phyloP scores from a whole-genome alignment of 2,888 invertebrate species.

The Ornithoptera alexandrae region DNA sequence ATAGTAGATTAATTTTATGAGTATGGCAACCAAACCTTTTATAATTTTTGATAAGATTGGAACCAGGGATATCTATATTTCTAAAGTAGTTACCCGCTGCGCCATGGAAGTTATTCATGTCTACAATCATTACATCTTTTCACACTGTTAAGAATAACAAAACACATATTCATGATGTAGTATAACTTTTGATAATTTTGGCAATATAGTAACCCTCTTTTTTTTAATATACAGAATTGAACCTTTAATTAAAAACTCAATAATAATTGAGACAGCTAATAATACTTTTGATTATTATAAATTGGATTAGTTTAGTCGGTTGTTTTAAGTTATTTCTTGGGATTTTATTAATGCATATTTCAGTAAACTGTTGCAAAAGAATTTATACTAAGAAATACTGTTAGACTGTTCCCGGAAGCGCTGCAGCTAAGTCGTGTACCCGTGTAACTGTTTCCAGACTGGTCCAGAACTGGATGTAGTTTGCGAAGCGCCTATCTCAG shows the following conservation, averaged over 20 bases:
- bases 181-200: too few relatives aligned
- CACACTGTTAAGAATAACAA: too few relatives aligned
- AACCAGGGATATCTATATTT: too few relatives aligned
- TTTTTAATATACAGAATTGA: background rate
- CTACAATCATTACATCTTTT: too few relatives aligned
- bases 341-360: slow-evolving; percentile 6
- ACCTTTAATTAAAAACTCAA: background rate
- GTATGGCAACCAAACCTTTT: too few relatives aligned
- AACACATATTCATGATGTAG: too few relatives aligned
- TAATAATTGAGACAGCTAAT: background rate
- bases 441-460: slow-evolving; percentile 32
- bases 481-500: slow-evolving; percentile 23
- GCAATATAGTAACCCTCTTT: too few relatives aligned
- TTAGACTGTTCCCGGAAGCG: slow-evolving; percentile 32
- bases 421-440: slow-evolving; percentile 29
- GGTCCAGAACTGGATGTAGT: slow-evolving; percentile 31
- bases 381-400: slow-evolving; percentile 28
- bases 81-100: too few relatives aligned
- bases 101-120: too few relatives aligned
- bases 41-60: too few relatives aligned
- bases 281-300: background rate
- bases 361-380: slow-evolving; percentile 26
- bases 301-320: background rate
- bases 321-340: background rate
- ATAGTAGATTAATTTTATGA: too few relatives aligned